Evolutionary conservation across 1,140 invertebrate species (phyloP), one percentile per base, ranked within the genome.

Genomic region (Caenorhabditis briggsae): DNA sequence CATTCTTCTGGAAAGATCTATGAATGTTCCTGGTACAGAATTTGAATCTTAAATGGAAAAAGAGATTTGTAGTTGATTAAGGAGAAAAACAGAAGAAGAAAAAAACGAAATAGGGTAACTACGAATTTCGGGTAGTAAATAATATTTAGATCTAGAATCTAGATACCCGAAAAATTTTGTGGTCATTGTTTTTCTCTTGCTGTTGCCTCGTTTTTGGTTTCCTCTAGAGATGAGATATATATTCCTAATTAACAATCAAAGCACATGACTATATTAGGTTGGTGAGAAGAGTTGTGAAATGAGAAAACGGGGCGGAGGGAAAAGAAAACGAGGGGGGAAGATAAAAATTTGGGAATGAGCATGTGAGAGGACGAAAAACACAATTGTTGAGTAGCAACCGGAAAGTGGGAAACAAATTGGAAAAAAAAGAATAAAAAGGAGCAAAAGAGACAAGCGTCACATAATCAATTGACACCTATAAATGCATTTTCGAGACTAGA

Each of bases 171-270:
- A 53, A 53, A 53, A 53, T 53, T 2, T 58, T 8, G n/a, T 58
- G n/a, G 14, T 1, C 7, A 16, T 58, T 58, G 56, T 58, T 58
- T 58, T 58, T 53, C 50, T 53, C 50, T n/a, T 58, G 56, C 8
- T 3, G 56, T 8, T 5, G 8, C 20, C 16, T 8, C 16, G 56
- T 20, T 58, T 61, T 58, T 64, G 59, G 18, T 18, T 70, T 70
- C 64, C 64, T 70, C 64, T 70, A 18, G 64, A 46, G 64, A 70
- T 18, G 11, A 16, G 56, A 59, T 33, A 59, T 59, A 23, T 9
- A 11, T 46, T 43, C 41, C 64, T 70, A 70, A 70, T 70, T 70
- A 70, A 70, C 64, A 18, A 61, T 58, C 50, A 53, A 53, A 53
- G 18, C 8, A 59, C 16, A 59, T 9, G 9, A 33, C 8, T 8